These are phyloP conservation scores for Daboia siamensis DNA, from an alignment of 2,113 vertebrate species.

Conservation along the genomic window DNA sequence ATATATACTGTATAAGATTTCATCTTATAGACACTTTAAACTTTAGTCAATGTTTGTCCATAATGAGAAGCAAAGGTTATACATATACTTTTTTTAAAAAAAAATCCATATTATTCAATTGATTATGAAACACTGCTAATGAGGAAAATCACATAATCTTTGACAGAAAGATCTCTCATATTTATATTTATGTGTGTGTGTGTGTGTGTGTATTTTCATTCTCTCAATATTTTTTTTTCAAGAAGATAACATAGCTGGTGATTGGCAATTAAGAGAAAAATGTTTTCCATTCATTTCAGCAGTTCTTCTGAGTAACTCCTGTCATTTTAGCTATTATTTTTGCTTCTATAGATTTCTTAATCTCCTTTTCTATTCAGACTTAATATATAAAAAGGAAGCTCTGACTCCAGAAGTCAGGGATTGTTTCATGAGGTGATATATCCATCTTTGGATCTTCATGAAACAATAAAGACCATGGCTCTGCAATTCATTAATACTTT, in stretches of 20 bases:
- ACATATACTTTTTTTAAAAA: background rate
- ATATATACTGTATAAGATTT: background rate
- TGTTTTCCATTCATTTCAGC: background rate
- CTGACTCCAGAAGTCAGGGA: background rate
- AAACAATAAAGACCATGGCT: background rate
- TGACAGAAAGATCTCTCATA: slow-evolving; percentile 1
- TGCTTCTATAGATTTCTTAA: background rate
- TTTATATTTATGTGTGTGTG: background rate
- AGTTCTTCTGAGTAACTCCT: background rate
- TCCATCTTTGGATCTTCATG: background rate
- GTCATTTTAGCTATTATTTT: background rate
- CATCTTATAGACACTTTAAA: background rate
- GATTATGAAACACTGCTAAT: background rate
- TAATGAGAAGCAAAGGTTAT: background rate
- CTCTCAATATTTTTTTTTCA: background rate
- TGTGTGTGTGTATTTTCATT: background rate
- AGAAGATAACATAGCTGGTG: background rate
- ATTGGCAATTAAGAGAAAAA: background rate
- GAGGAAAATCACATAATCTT: background rate
- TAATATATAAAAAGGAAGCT: background rate
- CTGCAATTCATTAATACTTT: background rate
- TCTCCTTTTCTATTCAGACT: background rate
- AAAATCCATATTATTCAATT: background rate
- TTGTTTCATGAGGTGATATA: background rate
- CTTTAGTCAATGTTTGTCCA: background rate